Base-by-base conservation (phyloP, 2,113 vertebrate genomes). In the Drymodes brunneopygia region DNA sequence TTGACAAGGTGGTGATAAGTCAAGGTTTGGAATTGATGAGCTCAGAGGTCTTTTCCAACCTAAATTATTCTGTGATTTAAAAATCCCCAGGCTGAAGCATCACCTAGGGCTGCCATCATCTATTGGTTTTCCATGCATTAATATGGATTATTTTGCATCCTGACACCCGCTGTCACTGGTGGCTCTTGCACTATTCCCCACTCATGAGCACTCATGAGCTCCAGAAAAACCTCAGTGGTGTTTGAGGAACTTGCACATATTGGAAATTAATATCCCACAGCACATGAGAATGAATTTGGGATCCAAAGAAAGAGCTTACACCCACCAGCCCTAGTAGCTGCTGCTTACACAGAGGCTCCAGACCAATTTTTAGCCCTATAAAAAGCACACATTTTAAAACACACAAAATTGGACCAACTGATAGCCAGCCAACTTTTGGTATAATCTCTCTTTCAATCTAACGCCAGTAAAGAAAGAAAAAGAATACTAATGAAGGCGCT, bases 401-500 rank as follows among this genome's bases (percentile, higher is more conserved):
- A 94, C 58, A 70, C 66, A 71, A 86, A 93, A 93, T 94, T 86
- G 79, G 87, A 93, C 90, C 81, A 93, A 96, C 90, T 86, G 87
- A 95, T 94, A 94, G 82, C 87, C 85, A 94, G 92, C 92, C 90
- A 95, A 62, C 85, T 95, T 94, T 88, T 1, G 2, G 44, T 77
- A 91, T 90, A 80, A 90, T 92, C 82, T 91, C 85, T 90, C 95
- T 94, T 91, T 95, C 93, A 94, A 65, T 74, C 75, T 89, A 91
- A 96, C 65, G 92, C 89, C 90, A 77, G 79, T 40, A 90, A 78
- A 90, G 92, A 71, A 88, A 83, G 92, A 95, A 95, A 91, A 97
- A 94, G 95, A 90, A 96, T 96, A 94, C 88, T 96, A 93, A 95
- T 96, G 94, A 97, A 94, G 91, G 81, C 33, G 4, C 77, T 94